phyloP scores from a whole-genome alignment of 1,140 invertebrate genomes.

The Drosophila nigrodunni region DNA sequence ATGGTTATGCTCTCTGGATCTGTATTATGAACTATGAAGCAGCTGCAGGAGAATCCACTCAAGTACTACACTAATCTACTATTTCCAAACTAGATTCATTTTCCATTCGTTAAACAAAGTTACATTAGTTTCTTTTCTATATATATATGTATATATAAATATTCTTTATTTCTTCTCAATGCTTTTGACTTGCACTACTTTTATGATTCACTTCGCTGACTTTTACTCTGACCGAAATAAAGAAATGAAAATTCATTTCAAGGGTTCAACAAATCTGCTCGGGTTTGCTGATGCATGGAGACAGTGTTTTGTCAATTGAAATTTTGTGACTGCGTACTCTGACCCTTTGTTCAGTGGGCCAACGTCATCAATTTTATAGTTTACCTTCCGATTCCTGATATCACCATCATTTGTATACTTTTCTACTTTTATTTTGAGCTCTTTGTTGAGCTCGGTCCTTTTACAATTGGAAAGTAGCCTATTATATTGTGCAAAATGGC shows the following conservation, averaged over 20 bases:
- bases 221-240: too few species aligned
- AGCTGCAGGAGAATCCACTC: background rate
- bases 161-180: too few species aligned
- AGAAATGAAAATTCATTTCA: too few species aligned
- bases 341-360: constrained; percentile 6
- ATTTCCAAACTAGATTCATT: background rate
- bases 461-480: constrained; percentile 61
- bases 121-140: background rate
- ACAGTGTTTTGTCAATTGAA: background rate
- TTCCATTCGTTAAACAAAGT: too few species aligned
- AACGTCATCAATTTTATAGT: constrained; percentile 20
- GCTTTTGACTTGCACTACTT: too few species aligned
- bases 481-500: constrained; percentile 72
- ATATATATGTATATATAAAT: too few species aligned
- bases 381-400: background rate
- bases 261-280: too few species aligned
- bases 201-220: too few species aligned
- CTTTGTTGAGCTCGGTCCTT: constrained; percentile 10
- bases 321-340: constrained; percentile 3
- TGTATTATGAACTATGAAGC: too few species aligned
- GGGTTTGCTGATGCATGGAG: too few species aligned
- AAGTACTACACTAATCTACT: background rate
- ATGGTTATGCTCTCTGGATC: constrained; percentile 1
- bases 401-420: constrained; percentile 13
- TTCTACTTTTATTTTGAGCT: background rate